These are phyloP conservation scores for Scaptomyza graminum DNA, from an alignment of 1,140 invertebrate genomes.

Conservation along the genomic window DNA sequence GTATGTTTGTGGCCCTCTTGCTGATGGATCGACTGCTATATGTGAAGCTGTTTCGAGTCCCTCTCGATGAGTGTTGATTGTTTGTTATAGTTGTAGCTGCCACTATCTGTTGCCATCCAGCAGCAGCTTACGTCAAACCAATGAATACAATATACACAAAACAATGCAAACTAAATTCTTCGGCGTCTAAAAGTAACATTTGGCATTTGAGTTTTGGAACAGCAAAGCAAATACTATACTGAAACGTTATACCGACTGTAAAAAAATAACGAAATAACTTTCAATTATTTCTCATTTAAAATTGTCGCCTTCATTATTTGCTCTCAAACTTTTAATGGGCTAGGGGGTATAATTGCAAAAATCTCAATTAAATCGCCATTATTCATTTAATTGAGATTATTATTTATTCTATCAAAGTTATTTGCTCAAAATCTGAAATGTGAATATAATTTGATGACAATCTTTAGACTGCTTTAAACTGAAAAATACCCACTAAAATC, in stretches of 20 bases:
- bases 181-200: neutral
- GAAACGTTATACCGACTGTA: neutral
- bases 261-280: no score
- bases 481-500: no score
- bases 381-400: no score
- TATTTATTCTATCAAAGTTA: no score
- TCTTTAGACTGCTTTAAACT: no score
- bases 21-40: conserved; percentile 39
- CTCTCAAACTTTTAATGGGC: no score
- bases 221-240: neutral
- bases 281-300: no score
- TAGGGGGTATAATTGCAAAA: no score
- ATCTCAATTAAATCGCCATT: no score
- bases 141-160: conserved; percentile 10
- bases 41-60: conserved; percentile 17
- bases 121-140: conserved; percentile 27
- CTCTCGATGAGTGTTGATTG: conserved; percentile 19
- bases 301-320: no score
- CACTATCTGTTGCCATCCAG: conserved; percentile 25
- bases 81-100: neutral
- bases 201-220: neutral
- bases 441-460: no score
- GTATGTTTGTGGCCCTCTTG: conserved; percentile 25
- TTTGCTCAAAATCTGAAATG: no score
- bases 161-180: neutral